Conservation (phyloP, 2,797 vertebrate species). For the Arremon aurantiirostris region DNA sequence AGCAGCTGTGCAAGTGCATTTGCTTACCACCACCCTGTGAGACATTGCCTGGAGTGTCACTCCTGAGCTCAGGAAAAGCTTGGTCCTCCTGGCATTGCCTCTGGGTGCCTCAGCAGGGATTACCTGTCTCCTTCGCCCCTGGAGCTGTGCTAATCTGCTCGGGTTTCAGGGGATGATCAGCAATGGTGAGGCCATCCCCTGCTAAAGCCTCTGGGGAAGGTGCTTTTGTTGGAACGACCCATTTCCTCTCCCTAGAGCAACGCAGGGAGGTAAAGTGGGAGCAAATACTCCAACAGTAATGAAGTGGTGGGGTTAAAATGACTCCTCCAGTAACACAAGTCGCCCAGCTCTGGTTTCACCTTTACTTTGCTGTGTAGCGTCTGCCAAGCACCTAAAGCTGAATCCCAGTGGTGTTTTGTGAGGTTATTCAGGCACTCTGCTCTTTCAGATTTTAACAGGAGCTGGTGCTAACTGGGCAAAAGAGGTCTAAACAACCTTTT, state of each 20-base stretch:
- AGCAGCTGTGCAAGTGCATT: not conserved
- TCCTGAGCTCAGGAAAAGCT: not conserved
- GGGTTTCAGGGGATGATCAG: not conserved
- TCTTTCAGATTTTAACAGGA: not conserved
- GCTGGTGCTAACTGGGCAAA: not conserved
- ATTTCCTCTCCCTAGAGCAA: constrained; percentile 3
- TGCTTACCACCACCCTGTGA: not conserved
- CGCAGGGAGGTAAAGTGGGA: not conserved
- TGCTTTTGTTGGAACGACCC: not conserved
- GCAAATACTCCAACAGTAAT: not conserved
- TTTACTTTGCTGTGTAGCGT: not conserved
- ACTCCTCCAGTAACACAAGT: not conserved
- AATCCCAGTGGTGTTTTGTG: fast-evolving
- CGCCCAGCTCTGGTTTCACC: fast-evolving
- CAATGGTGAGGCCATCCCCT: not conserved
- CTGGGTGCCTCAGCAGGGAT: not conserved
- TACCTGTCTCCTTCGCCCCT: not conserved
- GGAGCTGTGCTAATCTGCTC: not conserved
- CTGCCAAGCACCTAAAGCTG: not conserved
- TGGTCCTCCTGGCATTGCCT: not conserved
- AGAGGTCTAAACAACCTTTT: not conserved
- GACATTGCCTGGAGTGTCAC: not conserved
- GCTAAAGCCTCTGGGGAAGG: not conserved
- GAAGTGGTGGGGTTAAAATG: not conserved
- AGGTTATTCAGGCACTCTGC: not conserved